phyloP scores from a whole-genome alignment of 2,888 invertebrate genomes.

The Volucella inanis region DNA sequence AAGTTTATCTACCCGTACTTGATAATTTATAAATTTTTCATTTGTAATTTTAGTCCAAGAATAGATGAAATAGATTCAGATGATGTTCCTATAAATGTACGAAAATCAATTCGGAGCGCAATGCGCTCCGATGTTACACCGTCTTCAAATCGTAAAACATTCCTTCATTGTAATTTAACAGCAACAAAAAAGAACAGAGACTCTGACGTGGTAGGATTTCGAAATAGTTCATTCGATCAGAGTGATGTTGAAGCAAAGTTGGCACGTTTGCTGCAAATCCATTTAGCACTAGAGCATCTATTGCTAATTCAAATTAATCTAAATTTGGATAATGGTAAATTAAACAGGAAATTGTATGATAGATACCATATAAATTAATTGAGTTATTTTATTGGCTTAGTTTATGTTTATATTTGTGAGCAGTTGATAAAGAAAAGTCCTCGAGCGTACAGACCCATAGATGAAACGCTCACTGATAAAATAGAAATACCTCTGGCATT shows the following conservation, averaged over 20 bases:
- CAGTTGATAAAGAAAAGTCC: slow-evolving; percentile 79
- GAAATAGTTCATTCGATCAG: slow-evolving; percentile 81
- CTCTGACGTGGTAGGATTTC: slow-evolving; percentile 78
- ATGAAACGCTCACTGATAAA: slow-evolving; percentile 79
- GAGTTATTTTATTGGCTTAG: slow-evolving; percentile 71
- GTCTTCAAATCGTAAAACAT: slow-evolving; percentile 78
- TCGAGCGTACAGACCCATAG: slow-evolving; percentile 77
- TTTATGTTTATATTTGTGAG: slow-evolving; percentile 79
- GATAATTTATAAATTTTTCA: neutral
- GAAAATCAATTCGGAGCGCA: slow-evolving; percentile 81
- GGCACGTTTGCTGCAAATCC: slow-evolving; percentile 81
- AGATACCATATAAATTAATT: neutral
- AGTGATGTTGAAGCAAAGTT: slow-evolving; percentile 77
- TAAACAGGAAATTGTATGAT: neutral
- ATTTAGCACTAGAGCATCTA: slow-evolving; percentile 81
- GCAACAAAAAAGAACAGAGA: slow-evolving; percentile 66
- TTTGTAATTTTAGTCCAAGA: slow-evolving; percentile 31
- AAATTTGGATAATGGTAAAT: slow-evolving; percentile 80
- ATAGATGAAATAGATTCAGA: slow-evolving; percentile 20
- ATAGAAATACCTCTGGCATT: slow-evolving; percentile 80
- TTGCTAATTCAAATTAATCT: slow-evolving; percentile 81
- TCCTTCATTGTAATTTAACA: slow-evolving; percentile 78
- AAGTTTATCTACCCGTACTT: slow-evolving; percentile 8
- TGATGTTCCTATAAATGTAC: slow-evolving; percentile 76
- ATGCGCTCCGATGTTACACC: slow-evolving; percentile 76